A percentile compares a stretch with the other conserved stretches of the same genome.
Conservation (phyloP, 2,797 vertebrate species). For the Chiropotes sagulatus region DNA sequence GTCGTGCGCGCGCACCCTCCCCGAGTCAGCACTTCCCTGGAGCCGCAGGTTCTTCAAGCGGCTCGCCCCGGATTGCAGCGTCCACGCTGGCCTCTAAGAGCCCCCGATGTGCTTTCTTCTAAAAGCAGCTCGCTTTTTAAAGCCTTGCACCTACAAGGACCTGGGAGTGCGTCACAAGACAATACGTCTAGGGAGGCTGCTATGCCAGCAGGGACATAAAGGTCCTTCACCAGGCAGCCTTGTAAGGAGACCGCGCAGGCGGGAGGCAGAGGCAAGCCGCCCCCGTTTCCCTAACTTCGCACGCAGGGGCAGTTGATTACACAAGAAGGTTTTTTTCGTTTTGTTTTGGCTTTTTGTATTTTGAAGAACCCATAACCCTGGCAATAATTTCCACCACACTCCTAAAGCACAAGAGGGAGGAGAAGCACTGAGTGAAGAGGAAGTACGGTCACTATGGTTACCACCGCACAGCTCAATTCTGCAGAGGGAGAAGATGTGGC, state of each 20-base stretch:
- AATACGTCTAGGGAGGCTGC: neutral
- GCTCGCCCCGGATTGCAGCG: neutral
- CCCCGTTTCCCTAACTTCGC: neutral
- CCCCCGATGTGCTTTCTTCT: neutral
- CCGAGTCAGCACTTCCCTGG: neutral
- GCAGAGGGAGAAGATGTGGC: neutral
- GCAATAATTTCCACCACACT: neutral
- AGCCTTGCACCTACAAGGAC: neutral
- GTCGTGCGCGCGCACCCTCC: neutral
- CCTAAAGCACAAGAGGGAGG: neutral
- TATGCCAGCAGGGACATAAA: too few relatives aligned
- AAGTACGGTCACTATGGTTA: slow-evolving; percentile 38
- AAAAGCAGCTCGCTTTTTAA: neutral
- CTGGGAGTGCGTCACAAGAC: neutral
- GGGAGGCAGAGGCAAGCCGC: neutral
- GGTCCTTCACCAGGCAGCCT: neutral
- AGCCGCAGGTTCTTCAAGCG: neutral
- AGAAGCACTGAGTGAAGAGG: neutral
- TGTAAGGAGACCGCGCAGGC: neutral
- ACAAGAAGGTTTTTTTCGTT: neutral
- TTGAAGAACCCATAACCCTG: neutral
- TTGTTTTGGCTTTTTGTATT: neutral
- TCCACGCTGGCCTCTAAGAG: neutral
- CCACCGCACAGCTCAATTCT: neutral
- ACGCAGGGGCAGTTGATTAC: neutral